Evolutionary conservation across 2,888 invertebrate genomes (phyloP), one percentile per base, ranked within the genome.

Genomic region (Geotrupes spiniger): DNA sequence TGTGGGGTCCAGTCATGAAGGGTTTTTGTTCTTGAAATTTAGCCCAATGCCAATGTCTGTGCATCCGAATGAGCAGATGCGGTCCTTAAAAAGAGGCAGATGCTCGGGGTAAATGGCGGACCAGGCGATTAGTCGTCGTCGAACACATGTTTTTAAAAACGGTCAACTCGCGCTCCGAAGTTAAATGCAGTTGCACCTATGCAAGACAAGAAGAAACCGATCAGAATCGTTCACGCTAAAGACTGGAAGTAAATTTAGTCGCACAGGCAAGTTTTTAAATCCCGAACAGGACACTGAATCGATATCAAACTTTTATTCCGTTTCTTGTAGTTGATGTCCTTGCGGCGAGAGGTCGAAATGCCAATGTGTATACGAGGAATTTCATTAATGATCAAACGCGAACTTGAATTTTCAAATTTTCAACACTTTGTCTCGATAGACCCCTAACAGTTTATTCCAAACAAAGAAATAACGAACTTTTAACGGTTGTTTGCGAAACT

Each of bases 41-140:
- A 21, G 33, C 33, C 14, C 33, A 33, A 14, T 33, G 15, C 8
- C 15, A 15, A 2, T 12, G 33, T 14, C 33, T 33, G 14, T 14
- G 15, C 11, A 15, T 33, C 33, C 31, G 40, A 21, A 58, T 49
- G 56, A 60, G 65, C 67, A 67, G 65, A 65, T 67, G 67, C 57
- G 60, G 57, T 63, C 59, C 61, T 56, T 51, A 29, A 15, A 39
- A 28, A 49, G 40, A 52, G 57, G 62, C 67, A 67, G 67, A 67
- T 67, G 67, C 64, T 64, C 58, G 53, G 60, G 61, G 60, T 57
- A 42, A 36, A 50, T 26, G 43, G 49, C 28, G 36, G 45, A 40
- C 49, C 49, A 45, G 27, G 31, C 33, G 17, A 45, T 39, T 45
- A 29, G 21, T 42, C 36, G 25, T 33, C 41, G 28, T 10, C 31